These are phyloP conservation scores for Lypha dubia DNA, from an alignment of 2,888 invertebrate genomes.

Conservation along the genomic window DNA sequence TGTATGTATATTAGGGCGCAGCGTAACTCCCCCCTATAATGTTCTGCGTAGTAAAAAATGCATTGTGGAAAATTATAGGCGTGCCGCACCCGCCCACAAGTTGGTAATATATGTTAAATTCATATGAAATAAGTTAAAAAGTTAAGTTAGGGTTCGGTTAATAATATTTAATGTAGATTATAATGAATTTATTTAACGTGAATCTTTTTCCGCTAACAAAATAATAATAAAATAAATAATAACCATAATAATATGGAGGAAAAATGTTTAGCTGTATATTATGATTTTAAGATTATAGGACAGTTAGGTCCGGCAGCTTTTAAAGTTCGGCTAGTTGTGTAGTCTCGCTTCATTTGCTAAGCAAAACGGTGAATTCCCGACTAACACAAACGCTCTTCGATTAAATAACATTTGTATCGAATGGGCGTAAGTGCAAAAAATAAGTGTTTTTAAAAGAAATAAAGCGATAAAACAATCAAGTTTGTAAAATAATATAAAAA, in stretches of 20 bases:
- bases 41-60: not conserved
- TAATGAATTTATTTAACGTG: not conserved
- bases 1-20: too few species aligned
- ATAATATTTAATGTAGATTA: not conserved
- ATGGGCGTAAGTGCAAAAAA: not conserved
- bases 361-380: not conserved
- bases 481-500: constrained; percentile 12
- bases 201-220: constrained; percentile 2
- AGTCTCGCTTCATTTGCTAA: constrained; percentile 7
- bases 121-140: constrained; percentile 2
- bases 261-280: not conserved
- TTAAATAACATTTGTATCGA: constrained; percentile 4
- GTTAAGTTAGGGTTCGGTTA: not conserved
- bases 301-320: constrained; percentile 11
- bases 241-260: not conserved
- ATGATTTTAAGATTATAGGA: not conserved
- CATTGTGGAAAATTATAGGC: constrained; percentile 4
- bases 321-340: constrained; percentile 2
- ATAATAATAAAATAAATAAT: too few species aligned
- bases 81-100: constrained; percentile 9
- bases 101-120: not conserved
- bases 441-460: not conserved
- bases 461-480: constrained; percentile 16
- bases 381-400: constrained; percentile 2
- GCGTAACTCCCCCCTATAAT: too few species aligned